Evolutionary conservation across 2,113 vertebrate species (phyloP), one percentile per base, ranked within the genome.

Genomic region (Rhabdomys dilectus): DNA sequence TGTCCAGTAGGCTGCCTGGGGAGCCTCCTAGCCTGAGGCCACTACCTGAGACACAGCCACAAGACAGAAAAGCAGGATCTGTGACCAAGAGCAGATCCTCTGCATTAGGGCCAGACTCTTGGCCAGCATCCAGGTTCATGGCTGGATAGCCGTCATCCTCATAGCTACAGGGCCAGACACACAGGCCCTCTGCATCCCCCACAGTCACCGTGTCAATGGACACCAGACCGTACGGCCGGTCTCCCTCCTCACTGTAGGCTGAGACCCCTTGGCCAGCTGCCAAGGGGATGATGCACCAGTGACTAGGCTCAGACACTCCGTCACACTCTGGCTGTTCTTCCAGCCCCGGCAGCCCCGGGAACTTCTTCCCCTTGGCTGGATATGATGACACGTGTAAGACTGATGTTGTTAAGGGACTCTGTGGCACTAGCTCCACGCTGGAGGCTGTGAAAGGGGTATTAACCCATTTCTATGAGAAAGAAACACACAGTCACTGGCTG

Each of bases 151-250:
- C 92, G 0, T 96, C 97, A 19, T 98, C 97, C 86, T 36, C 97
- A 12, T 97, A 98, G 19, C 95, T 95, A 91, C 94, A 95, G 9
- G 97, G 97, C 93, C 98, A 97, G 77, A 88, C 26, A 5, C 97
- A 97, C 2, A 92, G 66, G 0, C 91, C 97, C 75, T 98, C 98
- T 51, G 98, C 98, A 11, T 98, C 99, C 2, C 96, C 98, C 89
- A 99, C 98, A 0, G 98, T 99, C 36, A 99, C 99, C 0, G 99
- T 99, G 80, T 99, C 98, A 9, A 99, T 99, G 93, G 99, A 99
- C 81, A 99, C 95, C n/a, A 98, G 98, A 24, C 99, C 99, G 0
- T 98, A 98, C 0, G 98, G 99, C 92, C 94, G 98, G 22, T 99
- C 97, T 68, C 17, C 72, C 42, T 98, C 96, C 16, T 96, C 98